phyloP scores from a whole-genome alignment of 1,140 invertebrate species.

The Camponotus floridanus region DNA sequence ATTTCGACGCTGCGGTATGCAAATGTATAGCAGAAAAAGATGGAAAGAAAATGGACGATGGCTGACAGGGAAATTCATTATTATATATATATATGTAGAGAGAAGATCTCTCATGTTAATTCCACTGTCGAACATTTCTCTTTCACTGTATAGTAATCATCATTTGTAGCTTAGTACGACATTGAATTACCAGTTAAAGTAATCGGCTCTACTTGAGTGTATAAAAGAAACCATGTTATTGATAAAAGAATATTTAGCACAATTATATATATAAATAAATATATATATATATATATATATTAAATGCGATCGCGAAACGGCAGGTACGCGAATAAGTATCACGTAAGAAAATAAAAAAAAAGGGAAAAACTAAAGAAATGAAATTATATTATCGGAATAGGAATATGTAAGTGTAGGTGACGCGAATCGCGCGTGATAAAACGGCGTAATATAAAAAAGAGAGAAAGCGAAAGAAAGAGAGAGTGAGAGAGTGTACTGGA shows the following conservation, averaged over 20 bases:
- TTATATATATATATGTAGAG: slow-evolving; percentile 44
- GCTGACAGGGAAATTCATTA: slow-evolving; percentile 73
- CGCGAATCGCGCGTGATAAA: slow-evolving; percentile 51
- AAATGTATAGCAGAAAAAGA: slow-evolving; percentile 64
- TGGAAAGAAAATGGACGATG: slow-evolving; percentile 52
- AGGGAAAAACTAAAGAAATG: slow-evolving; percentile 51
- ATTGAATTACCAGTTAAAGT: slow-evolving; percentile 82
- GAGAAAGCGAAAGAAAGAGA: neutral
- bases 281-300: slow-evolving; percentile 62
- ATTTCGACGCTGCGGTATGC: slow-evolving; percentile 56
- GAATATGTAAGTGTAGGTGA: slow-evolving; percentile 42
- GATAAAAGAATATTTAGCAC: slow-evolving; percentile 82
- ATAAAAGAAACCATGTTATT: slow-evolving; percentile 80
- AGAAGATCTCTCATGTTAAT: slow-evolving; percentile 72
- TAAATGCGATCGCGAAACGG: slow-evolving; percentile 74
- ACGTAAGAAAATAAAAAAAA: slow-evolving; percentile 61
- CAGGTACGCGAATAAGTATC: slow-evolving; percentile 62
- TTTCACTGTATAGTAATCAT: slow-evolving; percentile 85
- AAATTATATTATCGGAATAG: slow-evolving; percentile 66
- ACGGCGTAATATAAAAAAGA: slow-evolving; percentile 66
- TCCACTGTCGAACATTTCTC: slow-evolving; percentile 80
- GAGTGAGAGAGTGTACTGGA: slow-evolving; percentile 24
- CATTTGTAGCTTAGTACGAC: slow-evolving; percentile 83
- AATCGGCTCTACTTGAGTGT: slow-evolving; percentile 82
- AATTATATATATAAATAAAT: slow-evolving; percentile 75